Evolutionary conservation across 2,797 vertebrate species (phyloP), one percentile per base, ranked within the genome.

Genomic region (Halcyon chelicuti): DNA sequence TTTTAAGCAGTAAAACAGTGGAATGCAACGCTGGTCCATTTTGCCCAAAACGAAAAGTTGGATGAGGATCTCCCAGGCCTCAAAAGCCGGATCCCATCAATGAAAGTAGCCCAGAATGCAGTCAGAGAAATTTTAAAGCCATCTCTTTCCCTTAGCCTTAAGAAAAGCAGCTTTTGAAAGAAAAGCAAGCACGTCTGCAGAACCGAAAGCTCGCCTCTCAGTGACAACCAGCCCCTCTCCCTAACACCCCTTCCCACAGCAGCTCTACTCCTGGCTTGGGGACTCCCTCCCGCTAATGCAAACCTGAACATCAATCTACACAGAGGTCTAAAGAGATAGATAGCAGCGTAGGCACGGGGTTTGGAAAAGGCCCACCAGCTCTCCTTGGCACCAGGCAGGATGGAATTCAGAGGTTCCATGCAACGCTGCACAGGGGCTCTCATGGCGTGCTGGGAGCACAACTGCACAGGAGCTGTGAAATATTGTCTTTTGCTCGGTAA

Each of bases 1-100:
- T 95, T 98, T 97, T 94, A 97, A 98, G 98, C 98, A 96, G 97
- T 97, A 97, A 94, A 97, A 97, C 79, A 93, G 96, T 97, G 98
- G 98, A 98, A 98, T 98, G 98, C 97, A 97, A 97, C 6, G 80
- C 95, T 98, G 98, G 97, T 97, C 97, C 97, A 85, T 88, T 94
- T 94, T 49, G 73, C 90, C 86, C 94, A 90, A 70, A 31, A 84
- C 7, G 29, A 78, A 92, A 95, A 96, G 83, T 51, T 40, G 39
- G 90, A 90, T 62, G 49, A 66, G 62, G 86, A 81, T 83, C 95
- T 93, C 77, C 16, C 21, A 82, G 93, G 94, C 84, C 75, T 94
- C 78, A 63, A 55, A 77, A 95, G 91, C 75, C 80, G 19, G 86
- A 49, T 92, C 89, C 73, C 68, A 57, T 78, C 46, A 67, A 93